Evolutionary conservation across 35 echinoderm and acorn worm species (phyloP), one percentile per base, ranked within the genome.

Genomic region (Apostichopus japonicus): DNA sequence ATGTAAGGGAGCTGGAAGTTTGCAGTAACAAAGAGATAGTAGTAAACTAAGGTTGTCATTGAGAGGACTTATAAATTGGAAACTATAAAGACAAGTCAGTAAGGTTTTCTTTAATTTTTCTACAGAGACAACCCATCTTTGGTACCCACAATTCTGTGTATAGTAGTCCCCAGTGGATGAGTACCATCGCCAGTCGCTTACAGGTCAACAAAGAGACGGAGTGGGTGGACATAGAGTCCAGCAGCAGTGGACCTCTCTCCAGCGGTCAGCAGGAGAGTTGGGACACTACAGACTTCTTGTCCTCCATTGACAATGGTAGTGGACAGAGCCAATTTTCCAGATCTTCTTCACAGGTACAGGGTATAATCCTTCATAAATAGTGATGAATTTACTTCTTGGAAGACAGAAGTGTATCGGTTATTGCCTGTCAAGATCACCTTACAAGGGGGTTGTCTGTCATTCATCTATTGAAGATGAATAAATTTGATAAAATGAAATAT

Each of bases 271-370:
- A 73, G 63, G 86, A 89, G 8, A 89, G 86, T 63, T 89, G 86
- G 86, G 86, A 89, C 86, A 89, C 86, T 24, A 44, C 33, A 51
- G 86, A 89, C 27, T 89, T 89, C n/a, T 56, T 89, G 19, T 89
- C 86, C 13, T 89, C 86, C 13, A 89, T 89, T 22, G 63, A 51
- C 9, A 15, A 63, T 72, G 56, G 23, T 8, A 33, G 61, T 25
- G 62, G 24, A 10, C n/a, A 33, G 6, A 63, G 63, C 6, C n/a
- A 71, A 4, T 25, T 52, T 54, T 89, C 86, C 19, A 56, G 14
- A 17, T 89, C 81, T 84, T 84, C 81, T 23, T 58, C 62, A 72
- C 86, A 89, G 86, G 86, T 89, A 89, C 9, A n/a, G 15, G 21
- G 11, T 75, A 61, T 61, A 61, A 10, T 10, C 57, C 1, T 61